Base-by-base conservation (phyloP, 2,797 vertebrate genomes). In the Gymnodraco acuticeps region DNA sequence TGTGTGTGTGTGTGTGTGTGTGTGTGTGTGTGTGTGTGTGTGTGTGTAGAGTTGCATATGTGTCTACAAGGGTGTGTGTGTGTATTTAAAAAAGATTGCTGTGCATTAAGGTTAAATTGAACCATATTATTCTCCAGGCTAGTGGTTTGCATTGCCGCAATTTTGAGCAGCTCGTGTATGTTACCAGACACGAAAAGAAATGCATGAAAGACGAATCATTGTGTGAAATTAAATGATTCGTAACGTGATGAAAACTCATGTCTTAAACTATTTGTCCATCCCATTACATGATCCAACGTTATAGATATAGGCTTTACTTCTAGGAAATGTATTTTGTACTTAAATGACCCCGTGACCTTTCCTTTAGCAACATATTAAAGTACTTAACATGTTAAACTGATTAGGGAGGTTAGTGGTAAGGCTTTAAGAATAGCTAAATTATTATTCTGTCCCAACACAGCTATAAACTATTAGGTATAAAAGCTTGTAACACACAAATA, bases 1-100 rank as follows among this genome's bases (percentile, higher is more conserved):
- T 72, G 55, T 20, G 70, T 67, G 67, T 59, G 68, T 70, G 65
- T 61, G 16, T 38, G 46, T 58, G 51, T 51, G 31, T 20, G 45
- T 33, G 15, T 59, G 33, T n/a, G 33, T 41, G 13, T 41, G 19
- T 41, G 67, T n/a, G 19, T 59, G 15, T 20, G 61, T 19, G 27
- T 23, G 16, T 13, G 33, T 7, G n/a, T 27, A 2, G 20, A 20
- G 20, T 20, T 20, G 20, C 20, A 20, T 20, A 20, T 20, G 20
- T 20, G 20, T 20, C 20, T 20, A 20, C 20, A 20, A 20, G 20
- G 20, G 33, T 7, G n/a, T 27, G 7, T 61, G 38, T 68, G 42
- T 54, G 38, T 53, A 11, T 52, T 9, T 48, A 6, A 27, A 13
- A n/a, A 41, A 20, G 12, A 51, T 16, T 4, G 42, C 12, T 54